Base-by-base conservation (phyloP, 1,140 invertebrate species). In the Ceratina calcarata region DNA sequence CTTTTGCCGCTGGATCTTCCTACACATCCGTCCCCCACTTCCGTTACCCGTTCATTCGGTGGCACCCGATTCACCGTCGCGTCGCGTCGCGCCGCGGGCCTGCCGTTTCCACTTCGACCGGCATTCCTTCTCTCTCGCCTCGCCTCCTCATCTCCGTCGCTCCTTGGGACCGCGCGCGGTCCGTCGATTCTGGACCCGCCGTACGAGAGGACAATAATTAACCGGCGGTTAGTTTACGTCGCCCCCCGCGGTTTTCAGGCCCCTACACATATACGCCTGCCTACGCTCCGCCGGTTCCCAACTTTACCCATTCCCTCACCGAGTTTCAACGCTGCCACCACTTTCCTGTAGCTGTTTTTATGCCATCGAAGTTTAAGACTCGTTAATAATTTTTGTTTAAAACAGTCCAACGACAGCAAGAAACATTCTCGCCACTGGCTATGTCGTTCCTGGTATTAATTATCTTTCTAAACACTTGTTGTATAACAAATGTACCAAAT, bases 181-280 rank as follows among this genome's bases (percentile, higher is more conserved):
- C 68, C 75, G 70, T 65, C 78, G 76, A 79, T 68, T 66, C 53
- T 32, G 84, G 77, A 60, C 64, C 84, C 83, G 79, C 74, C 68
- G 82, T 79, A 65, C 78, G 83, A 86, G 80, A 83, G 83, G 90
- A 89, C 89, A 90, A 91, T 91, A 91, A 91, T 91, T 91, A 91
- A 91, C 89, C 87, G 72, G 85, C 89, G 86, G 90, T 90, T 88
- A 90, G 90, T 91, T 91, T 90, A 91, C 89, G 89, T 88, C 88
- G 86, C 86, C 89, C 90, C 90, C 89, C 83, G 85, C 60, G 82
- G 88, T 89, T 84, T 45, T 75, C 60, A 67, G 82, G 67, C 60
- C 58, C 57, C 65, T 61, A 74, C 77, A n/a, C 27, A 45, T 45
- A 72, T 71, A 73, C 60, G 69, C 80, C 76, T 70, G 77, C 80